Evolutionary conservation across 2,888 invertebrate species (phyloP).

Genomic region (Thelaira solivaga): DNA sequence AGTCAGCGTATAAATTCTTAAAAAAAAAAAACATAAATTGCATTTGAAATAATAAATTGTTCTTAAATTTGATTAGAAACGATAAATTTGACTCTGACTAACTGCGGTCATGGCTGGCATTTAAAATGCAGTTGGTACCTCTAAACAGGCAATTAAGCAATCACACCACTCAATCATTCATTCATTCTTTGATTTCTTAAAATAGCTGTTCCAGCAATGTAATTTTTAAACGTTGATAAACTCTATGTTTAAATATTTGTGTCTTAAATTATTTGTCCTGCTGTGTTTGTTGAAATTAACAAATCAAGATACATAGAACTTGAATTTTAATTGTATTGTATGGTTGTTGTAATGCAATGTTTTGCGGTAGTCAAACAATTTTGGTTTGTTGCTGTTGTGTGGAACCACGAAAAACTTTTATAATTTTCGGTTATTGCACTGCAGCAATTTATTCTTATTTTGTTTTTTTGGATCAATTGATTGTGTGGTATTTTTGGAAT

Average conservation of each 20-base stretch:
- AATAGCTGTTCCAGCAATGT: too few species aligned
- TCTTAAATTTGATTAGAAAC: conserved; percentile 49
- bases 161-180: too few species aligned
- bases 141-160: not conserved
- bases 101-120: not conserved
- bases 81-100: conserved; percentile 23
- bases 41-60: conserved; percentile 34
- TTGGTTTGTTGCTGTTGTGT: not conserved
- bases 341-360: not conserved
- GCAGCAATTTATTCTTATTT: not conserved
- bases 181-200: too few species aligned
- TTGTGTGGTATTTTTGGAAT: not conserved
- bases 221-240: too few species aligned
- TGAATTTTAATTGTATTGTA: not conserved
- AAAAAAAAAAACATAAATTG: not conserved
- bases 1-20: not conserved
- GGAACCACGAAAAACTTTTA: not conserved
- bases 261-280: not conserved
- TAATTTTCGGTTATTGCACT: conserved; percentile 8
- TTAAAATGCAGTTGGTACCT: not conserved
- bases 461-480: not conserved
- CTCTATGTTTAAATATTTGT: not conserved
- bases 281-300: not conserved
- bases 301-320: not conserved
- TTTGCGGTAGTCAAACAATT: not conserved